Conservation (phyloP, 2,113 vertebrate genomes). For the Ophthalmolycus amberensis region DNA sequence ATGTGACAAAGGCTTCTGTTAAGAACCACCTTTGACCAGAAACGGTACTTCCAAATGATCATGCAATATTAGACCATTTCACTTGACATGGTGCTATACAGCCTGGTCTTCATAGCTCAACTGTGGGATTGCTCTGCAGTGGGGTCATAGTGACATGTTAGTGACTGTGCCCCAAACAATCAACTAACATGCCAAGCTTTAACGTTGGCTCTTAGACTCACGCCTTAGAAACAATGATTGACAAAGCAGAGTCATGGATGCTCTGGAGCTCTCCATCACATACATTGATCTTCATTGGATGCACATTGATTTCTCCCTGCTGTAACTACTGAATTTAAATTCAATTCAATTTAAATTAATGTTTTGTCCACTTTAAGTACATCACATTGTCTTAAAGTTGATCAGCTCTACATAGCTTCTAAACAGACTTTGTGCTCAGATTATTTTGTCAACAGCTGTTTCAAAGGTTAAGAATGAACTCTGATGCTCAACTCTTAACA, state of each 20-base stretch:
- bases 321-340: neutral
- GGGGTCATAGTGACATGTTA: neutral
- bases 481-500: too few relatives aligned
- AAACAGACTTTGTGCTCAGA: neutral
- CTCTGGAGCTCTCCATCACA: neutral
- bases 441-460: neutral
- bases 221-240: neutral
- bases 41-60: neutral
- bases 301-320: neutral
- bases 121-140: neutral
- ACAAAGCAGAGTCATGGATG: neutral
- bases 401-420: neutral
- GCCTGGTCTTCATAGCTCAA: neutral
- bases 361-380: neutral
- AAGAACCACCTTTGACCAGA: neutral
- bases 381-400: neutral
- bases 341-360: neutral
- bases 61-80: too few relatives aligned
- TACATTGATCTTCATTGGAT: neutral
- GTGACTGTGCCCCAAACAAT: too few relatives aligned
- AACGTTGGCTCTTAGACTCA: neutral
- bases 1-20: neutral
- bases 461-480: neutral
- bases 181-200: neutral
- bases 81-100: neutral